phyloP scores from a whole-genome alignment of 2,797 vertebrate species.

The Oophaga sylvatica region DNA sequence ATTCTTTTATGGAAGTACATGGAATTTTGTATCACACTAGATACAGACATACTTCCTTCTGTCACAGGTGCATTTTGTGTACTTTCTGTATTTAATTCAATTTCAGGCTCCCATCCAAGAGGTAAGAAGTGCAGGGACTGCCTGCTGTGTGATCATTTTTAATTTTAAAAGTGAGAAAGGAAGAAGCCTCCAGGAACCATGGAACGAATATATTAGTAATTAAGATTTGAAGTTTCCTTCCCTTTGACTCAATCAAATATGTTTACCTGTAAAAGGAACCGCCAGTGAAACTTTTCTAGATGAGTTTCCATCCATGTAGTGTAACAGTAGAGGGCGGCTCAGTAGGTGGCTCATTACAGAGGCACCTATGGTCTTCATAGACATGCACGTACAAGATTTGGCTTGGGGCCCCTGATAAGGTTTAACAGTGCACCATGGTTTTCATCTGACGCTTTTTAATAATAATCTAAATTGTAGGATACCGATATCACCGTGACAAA shows the following conservation, averaged over 20 bases:
- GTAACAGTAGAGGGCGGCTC: background rate
- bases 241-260: background rate
- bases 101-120: background rate
- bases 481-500: conserved; percentile 8
- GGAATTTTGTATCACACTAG: no score
- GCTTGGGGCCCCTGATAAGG: background rate
- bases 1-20: no score
- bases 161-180: background rate
- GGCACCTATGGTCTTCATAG: background rate
- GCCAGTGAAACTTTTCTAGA: background rate
- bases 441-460: conserved; percentile 2
- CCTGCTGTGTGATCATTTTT: background rate
- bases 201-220: background rate
- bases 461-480: conserved; percentile 10
- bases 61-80: background rate
- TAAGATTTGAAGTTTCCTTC: background rate
- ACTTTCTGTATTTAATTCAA: background rate
- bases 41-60: background rate
- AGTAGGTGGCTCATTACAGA: background rate
- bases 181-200: background rate
- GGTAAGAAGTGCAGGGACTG: background rate
- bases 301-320: background rate
- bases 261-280: background rate
- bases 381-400: background rate
- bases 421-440: background rate